Percentiles rank a stretch among this genome's conserved stretches.
phyloP scores from a whole-genome alignment of 2,113 vertebrate genomes.

The Anas platyrhynchos region DNA sequence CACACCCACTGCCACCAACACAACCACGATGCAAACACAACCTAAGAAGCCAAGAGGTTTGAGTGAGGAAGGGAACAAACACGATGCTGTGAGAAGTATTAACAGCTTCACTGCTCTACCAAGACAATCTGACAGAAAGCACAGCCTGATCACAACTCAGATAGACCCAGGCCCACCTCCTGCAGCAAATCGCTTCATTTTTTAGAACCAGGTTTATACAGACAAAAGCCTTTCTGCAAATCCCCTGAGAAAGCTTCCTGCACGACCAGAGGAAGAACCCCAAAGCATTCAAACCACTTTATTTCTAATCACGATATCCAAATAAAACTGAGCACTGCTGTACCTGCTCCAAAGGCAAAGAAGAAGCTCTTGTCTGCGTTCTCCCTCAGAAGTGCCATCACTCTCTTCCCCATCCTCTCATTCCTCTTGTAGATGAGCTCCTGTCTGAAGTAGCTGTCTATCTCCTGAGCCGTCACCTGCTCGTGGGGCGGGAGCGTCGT shows the following conservation, averaged over 20 bases:
- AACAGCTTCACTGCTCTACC: background rate
- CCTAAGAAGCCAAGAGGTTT: background rate
- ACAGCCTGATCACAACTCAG: background rate
- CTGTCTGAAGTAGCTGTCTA: constrained; percentile 97
- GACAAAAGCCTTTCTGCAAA: background rate
- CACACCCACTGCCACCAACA: background rate
- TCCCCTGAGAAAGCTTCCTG: fast-evolving
- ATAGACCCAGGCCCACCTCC: background rate
- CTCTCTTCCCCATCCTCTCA: constrained; percentile 93
- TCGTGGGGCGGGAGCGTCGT: constrained; percentile 92
- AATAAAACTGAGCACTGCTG: background rate
- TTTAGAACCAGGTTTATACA: background rate
- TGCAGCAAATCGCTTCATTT: background rate
- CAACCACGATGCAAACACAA: fast-evolving
- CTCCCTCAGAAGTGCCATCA: constrained; percentile 88
- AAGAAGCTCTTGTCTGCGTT: constrained; percentile 93
- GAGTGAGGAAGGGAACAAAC: background rate
- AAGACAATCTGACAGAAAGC: fast-evolving
- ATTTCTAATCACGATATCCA: fast-evolving
- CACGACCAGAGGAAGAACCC: background rate
- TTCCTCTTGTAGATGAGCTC: constrained; percentile 99
- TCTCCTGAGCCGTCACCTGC: constrained; percentile 91
- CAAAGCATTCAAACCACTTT: background rate
- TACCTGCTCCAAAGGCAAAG: constrained; percentile 98
- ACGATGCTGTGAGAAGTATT: fast-evolving